Evolutionary conservation across 2,113 vertebrate genomes (phyloP).

Genomic region (Ceratotherium simum): DNA sequence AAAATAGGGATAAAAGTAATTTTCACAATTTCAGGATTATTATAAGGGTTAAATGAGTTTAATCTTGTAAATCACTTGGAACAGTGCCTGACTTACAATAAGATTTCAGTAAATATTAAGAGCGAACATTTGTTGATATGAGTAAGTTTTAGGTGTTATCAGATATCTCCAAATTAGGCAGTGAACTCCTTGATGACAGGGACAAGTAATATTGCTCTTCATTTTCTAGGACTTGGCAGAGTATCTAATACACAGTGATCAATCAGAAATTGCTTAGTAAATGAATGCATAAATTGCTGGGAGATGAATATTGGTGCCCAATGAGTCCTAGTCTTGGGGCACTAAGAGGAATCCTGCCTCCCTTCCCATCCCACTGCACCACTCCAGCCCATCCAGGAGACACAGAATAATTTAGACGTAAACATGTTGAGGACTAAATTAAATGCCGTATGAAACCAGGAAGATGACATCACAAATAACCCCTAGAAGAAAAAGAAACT

Average conservation of each 20-base stretch:
- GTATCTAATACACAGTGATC: not conserved
- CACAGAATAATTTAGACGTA: not conserved
- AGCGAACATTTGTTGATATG: not conserved
- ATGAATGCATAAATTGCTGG: not conserved
- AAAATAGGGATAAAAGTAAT: not conserved
- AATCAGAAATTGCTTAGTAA: not conserved
- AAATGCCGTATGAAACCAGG: not conserved
- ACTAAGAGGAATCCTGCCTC: not conserved
- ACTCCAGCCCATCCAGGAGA: not conserved
- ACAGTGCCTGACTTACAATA: not conserved
- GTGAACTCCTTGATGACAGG: not conserved
- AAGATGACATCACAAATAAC: constrained; percentile 44
- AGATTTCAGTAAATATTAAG: not conserved
- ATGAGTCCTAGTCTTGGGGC: too few species aligned
- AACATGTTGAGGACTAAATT: not conserved
- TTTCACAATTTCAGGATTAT: not conserved
- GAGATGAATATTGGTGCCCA: too few species aligned
- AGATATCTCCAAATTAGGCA: not conserved
- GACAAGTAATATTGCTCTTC: not conserved
- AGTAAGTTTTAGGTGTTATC: not conserved
- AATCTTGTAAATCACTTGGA: not conserved
- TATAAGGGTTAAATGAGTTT: not conserved
- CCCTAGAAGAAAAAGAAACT: not conserved
- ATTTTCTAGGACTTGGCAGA: not conserved
- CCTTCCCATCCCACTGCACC: accelerated